These are phyloP conservation scores for Rhodophaea formosa DNA, from an alignment of 2,888 invertebrate species.

Conservation along the genomic window DNA sequence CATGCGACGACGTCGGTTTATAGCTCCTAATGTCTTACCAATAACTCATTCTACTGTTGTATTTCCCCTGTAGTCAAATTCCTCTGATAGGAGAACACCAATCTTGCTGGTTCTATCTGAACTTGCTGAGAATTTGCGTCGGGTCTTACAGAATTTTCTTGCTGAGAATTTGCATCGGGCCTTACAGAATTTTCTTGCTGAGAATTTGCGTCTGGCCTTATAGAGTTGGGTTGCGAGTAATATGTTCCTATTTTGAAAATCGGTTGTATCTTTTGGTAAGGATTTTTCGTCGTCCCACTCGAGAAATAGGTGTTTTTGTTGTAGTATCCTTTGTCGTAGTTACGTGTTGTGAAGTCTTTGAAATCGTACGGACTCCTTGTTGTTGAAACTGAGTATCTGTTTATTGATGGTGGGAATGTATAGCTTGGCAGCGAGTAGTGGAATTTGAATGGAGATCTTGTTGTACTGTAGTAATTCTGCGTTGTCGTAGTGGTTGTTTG, in stretches of 20 bases:
- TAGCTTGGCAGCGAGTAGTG: conserved; percentile 38
- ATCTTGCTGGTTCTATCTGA: conserved; percentile 70
- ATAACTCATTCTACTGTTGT: conserved; percentile 57
- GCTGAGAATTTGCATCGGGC: conserved; percentile 71
- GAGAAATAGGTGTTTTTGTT: conserved; percentile 64
- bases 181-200: conserved; percentile 64
- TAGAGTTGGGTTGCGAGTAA: conserved; percentile 72
- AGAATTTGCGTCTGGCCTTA: conserved; percentile 73
- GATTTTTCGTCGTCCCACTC: conserved; percentile 78
- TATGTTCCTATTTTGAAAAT: conserved; percentile 73
- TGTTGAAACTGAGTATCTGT: conserved; percentile 71
- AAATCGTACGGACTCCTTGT: conserved; percentile 82
- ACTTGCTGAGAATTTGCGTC: conserved; percentile 76
- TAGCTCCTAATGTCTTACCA: conserved; percentile 62
- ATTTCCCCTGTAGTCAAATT: conserved; percentile 63
- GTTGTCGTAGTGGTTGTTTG: conserved; percentile 44
- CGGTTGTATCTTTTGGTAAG: conserved; percentile 62
- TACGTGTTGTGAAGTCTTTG: conserved; percentile 61
- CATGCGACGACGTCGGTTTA: conserved; percentile 46
- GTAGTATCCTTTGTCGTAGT: conserved; percentile 57
- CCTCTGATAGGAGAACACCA: conserved; percentile 64
- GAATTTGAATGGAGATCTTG: conserved; percentile 41
- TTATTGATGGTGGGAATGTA: conserved; percentile 53
- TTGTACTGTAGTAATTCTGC: conserved; percentile 44
- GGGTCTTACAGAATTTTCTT: conserved; percentile 65